Evolutionary conservation across 2,113 vertebrate species (phyloP), one percentile per base, ranked within the genome.

Genomic region (Burhinus oedicnemus): DNA sequence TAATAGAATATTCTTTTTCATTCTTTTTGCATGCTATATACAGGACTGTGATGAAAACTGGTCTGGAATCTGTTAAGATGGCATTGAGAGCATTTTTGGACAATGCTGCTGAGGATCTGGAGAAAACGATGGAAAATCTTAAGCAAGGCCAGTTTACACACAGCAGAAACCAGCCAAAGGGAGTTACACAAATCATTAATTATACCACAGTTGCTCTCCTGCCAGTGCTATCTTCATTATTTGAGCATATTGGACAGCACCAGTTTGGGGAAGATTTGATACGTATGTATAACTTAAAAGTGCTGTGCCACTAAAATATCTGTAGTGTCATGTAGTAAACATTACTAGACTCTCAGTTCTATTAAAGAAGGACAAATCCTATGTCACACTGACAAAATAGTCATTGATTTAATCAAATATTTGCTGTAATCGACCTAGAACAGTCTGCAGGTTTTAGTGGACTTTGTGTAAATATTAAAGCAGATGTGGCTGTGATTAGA

Each of bases 21-120:
- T 91, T 92, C 12, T 83, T 70, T 78, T 82, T 92, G 17, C 29
- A 78, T 92, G 19, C 9, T 54, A 2, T 83, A 26, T 93, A 16
- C 79, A 99, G 99, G 97, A 99, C 99, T 7, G 99, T 99, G 85
- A 99, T 99, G 99, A 99, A 99, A 95, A 99, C 99, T 7, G 99
- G 99, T 38, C 96, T 99, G 95, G 99, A 99, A 86, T 98, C 98
- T 13, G 99, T 99, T 74, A 99, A 99, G 94, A 98, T 98, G 17
- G 99, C 99, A 1, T 83, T 99, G 82, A 96, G 99, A 57, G 98
- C 98, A 1, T 99, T 99, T 95, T 98, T 99, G 64, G 98, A 99
- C 91, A 99, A 98, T 19, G 99, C 99, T 1, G 99, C 99, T 0
- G 99, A 99, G 74, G 99, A 99, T 92, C 96, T 99, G 97, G 99